Percentiles rank a stretch among this genome's conserved stretches.
Evolutionary conservation across 2,888 invertebrate genomes (phyloP).

Genomic region (Hyposoter didymator): DNA sequence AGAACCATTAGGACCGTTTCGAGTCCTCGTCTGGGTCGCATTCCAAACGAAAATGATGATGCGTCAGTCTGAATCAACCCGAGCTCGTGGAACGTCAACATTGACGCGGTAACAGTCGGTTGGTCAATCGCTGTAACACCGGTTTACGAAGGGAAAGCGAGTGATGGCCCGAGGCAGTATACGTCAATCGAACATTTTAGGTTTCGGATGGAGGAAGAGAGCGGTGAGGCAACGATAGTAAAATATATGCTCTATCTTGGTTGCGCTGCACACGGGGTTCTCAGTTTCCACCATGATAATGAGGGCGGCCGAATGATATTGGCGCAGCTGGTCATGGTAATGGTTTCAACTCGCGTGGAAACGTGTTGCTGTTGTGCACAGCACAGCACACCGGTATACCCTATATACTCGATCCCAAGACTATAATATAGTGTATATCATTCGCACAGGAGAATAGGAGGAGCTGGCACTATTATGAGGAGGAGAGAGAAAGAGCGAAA

Average conservation of each 20-base stretch:
- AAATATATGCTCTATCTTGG: background rate
- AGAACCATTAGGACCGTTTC: background rate
- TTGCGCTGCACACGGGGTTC: constrained; percentile 51
- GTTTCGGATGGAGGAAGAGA: background rate
- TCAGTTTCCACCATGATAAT: constrained; percentile 49
- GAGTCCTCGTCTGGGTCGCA: background rate
- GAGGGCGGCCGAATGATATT: constrained; percentile 53
- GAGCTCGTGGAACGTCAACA: constrained; percentile 14
- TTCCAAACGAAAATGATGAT: background rate
- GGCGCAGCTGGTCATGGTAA: constrained; percentile 33
- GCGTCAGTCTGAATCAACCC: background rate
- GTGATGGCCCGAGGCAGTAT: background rate
- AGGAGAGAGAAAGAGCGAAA: too few species aligned
- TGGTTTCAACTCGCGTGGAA: constrained; percentile 32
- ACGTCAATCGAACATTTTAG: constrained; percentile 33
- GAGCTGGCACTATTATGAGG: too few species aligned
- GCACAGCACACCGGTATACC: constrained; percentile 33
- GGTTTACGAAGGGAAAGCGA: background rate
- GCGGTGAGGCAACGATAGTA: background rate
- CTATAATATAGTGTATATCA: constrained; percentile 60
- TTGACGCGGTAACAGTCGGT: background rate
- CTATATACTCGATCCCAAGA: constrained; percentile 47
- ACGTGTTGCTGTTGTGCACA: constrained; percentile 18
- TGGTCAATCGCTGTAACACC: background rate
- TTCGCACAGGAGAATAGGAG: constrained; percentile 41